A percentile compares a stretch with the other conserved stretches of the same genome.
phyloP scores from a whole-genome alignment of 2,113 vertebrate genomes.

The Myotis yumanensis region DNA sequence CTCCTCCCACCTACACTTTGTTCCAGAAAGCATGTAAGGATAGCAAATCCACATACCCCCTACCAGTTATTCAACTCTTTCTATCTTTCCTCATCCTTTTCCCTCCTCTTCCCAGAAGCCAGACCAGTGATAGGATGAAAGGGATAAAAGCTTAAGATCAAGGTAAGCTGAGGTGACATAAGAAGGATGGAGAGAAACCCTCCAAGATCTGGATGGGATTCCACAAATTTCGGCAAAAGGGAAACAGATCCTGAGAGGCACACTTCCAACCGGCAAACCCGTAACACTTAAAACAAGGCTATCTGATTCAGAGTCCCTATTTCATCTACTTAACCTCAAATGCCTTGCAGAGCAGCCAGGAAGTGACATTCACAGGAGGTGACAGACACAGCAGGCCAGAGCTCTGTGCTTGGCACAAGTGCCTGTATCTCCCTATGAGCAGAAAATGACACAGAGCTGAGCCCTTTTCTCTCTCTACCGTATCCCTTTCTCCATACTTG shows the following conservation, averaged over 20 bases:
- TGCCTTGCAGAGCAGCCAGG: not conserved
- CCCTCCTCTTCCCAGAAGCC: not conserved
- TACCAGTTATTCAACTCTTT: constrained; percentile 10
- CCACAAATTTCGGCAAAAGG: not conserved
- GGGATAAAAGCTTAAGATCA: not conserved
- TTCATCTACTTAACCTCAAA: constrained; percentile 10
- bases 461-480: not conserved
- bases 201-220: not conserved
- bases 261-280: not conserved
- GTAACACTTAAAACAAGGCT: not conserved
- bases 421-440: not conserved
- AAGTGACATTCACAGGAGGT: not conserved
- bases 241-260: not conserved
- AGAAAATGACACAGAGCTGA: constrained; percentile 19
- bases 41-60: not conserved
- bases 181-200: not conserved
- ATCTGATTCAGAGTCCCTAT: constrained; percentile 1
- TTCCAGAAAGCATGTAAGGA: constrained; percentile 51
- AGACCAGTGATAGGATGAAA: not conserved
- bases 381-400: not conserved
- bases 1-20: constrained; percentile 19
- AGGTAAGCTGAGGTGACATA: not conserved
- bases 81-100: not conserved
- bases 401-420: not conserved
- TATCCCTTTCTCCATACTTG: not conserved